Conservation (phyloP, 2,113 vertebrate species). For the Fregetta grallaria region DNA sequence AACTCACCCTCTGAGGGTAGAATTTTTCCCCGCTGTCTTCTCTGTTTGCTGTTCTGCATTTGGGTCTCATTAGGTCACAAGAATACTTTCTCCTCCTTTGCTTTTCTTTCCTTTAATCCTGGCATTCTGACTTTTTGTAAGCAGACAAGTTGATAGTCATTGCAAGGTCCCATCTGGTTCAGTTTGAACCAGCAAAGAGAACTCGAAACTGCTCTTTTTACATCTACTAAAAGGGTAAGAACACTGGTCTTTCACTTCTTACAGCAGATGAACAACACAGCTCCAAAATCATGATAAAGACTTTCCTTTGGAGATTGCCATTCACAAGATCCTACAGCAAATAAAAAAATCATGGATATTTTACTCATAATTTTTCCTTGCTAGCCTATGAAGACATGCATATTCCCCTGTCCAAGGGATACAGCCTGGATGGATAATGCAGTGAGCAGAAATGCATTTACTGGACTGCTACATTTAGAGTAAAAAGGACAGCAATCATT, state of each 20-base stretch:
- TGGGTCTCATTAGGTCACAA: not conserved
- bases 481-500: slow-evolving; percentile 3
- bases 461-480: not conserved
- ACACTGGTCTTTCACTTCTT: not conserved
- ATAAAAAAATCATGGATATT: slow-evolving; percentile 26
- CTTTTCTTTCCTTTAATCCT: slow-evolving; percentile 11
- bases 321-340: not conserved
- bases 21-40: not conserved
- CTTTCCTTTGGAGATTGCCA: not conserved
- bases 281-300: not conserved
- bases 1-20: slow-evolving; percentile 4
- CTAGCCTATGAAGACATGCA: not conserved
- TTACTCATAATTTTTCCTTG: slow-evolving; percentile 40
- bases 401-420: not conserved
- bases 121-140: not conserved
- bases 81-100: slow-evolving; percentile 42
- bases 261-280: not conserved
- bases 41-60: slow-evolving; percentile 22
- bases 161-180: slow-evolving; percentile 13
- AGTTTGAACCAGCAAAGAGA: not conserved
- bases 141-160: not conserved
- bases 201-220: not conserved
- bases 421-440: not conserved
- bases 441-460: slow-evolving; percentile 10
- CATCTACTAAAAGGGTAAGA: not conserved